phyloP scores from a whole-genome alignment of 2,888 invertebrate species.

The Apodemia zela region DNA sequence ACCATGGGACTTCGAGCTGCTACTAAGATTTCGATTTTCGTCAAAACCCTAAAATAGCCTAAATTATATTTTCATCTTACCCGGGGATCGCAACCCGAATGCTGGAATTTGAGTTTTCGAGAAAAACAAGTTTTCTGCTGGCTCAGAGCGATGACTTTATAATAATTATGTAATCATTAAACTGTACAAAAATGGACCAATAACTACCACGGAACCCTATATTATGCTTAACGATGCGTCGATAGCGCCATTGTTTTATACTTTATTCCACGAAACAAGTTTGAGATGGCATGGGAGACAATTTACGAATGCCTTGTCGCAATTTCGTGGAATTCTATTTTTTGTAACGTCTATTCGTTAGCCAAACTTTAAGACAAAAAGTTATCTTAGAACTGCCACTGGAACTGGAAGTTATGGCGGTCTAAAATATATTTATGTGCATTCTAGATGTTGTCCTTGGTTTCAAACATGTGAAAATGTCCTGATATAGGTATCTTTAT shows the following conservation, averaged over 20 bases:
- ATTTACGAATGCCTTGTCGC: background rate
- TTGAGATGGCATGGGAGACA: background rate
- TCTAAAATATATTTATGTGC: background rate
- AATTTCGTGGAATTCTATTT: background rate
- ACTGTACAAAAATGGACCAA: background rate
- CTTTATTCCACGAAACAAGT: conserved; percentile 2
- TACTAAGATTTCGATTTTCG: no score
- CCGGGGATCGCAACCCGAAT: no score
- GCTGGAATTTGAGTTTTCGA: no score
- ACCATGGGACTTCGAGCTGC: no score
- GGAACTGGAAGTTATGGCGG: background rate
- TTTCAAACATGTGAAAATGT: background rate
- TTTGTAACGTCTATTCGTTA: background rate
- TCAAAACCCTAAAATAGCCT: no score
- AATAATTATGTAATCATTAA: no score
- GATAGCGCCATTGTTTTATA: background rate
- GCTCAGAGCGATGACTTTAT: no score
- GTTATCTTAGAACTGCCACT: background rate
- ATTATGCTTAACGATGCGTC: background rate
- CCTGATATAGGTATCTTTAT: no score
- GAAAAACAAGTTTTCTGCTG: no score
- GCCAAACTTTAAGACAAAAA: conserved; percentile 5
- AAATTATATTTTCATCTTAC: no score
- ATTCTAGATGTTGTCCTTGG: background rate
- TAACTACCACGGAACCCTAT: background rate